Percentiles rank a stretch among this genome's conserved stretches.
Conservation (phyloP, 2,888 invertebrate genomes). For the Pristionchus arcanus region DNA sequence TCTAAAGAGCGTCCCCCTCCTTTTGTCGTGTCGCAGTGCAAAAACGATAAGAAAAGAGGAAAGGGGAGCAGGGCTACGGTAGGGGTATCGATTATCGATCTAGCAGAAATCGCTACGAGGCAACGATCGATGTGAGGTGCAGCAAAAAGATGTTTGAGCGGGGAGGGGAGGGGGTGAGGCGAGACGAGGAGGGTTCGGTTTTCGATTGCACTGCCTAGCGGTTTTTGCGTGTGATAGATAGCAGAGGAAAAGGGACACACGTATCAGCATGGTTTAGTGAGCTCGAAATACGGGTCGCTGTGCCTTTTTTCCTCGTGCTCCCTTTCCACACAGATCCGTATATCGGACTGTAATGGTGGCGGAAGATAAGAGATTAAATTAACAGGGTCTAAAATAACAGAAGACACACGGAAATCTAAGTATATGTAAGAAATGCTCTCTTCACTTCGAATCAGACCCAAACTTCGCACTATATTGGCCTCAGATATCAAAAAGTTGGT, state of each 20-base stretch:
- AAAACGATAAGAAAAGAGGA: background rate
- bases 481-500: no score
- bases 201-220: background rate
- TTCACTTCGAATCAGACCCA: no score
- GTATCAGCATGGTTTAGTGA: background rate
- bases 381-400: no score
- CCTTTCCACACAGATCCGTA: no score
- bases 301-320: no score
- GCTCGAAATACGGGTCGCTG: no score
- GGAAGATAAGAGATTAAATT: no score
- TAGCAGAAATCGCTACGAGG: background rate
- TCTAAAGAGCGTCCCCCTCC: background rate
- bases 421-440: no score
- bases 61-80: background rate
- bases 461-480: no score
- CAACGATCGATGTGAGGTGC: background rate
- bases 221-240: background rate
- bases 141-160: slow-evolving; percentile 40
- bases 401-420: no score
- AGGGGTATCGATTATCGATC: slow-evolving; percentile 1
- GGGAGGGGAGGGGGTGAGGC: background rate
- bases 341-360: no score
- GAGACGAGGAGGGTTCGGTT: slow-evolving; percentile 13
- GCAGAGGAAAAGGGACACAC: background rate
- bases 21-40: background rate